Percentiles rank a stretch among this genome's conserved stretches.
Conservation (phyloP, 1,140 invertebrate genomes). For the Rhysida immarginata region DNA sequence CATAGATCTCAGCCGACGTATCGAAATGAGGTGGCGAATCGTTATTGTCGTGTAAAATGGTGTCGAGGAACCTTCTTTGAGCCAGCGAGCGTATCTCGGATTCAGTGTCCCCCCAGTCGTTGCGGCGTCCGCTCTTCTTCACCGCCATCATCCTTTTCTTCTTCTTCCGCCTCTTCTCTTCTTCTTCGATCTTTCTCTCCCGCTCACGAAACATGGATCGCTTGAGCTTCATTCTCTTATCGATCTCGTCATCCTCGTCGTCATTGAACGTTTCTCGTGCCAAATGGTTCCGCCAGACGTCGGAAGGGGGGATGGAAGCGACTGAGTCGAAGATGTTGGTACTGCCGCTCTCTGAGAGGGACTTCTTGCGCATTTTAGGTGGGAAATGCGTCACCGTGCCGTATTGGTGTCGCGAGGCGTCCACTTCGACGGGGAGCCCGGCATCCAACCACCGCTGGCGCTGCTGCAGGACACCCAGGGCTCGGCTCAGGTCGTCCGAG, state of each 20-base stretch:
- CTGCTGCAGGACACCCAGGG: not conserved
- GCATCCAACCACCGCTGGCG: not conserved
- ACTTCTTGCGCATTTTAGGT: not conserved
- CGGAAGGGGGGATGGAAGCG: not conserved
- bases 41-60: not conserved
- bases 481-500: not conserved
- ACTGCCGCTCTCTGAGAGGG: too few relatives aligned
- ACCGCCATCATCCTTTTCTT: constrained; percentile 10
- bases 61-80: not conserved
- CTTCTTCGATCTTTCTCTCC: not conserved
- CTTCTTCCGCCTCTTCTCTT: constrained; percentile 5
- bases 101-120: constrained; percentile 4
- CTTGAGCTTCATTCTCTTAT: constrained; percentile 22
- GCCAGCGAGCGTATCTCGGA: constrained; percentile 4
- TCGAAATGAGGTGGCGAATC: not conserved
- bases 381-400: not conserved
- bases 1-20: not conserved
- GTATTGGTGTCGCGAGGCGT: not conserved
- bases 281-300: not conserved
- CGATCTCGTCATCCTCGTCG: constrained; percentile 15
- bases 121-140: constrained; percentile 1
- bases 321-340: too few relatives aligned
- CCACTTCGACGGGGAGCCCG: not conserved
- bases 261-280: constrained; percentile 8
- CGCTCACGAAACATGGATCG: constrained; percentile 9